Conservation (phyloP, 2,888 invertebrate genomes). For the Hecatera dysodea region DNA sequence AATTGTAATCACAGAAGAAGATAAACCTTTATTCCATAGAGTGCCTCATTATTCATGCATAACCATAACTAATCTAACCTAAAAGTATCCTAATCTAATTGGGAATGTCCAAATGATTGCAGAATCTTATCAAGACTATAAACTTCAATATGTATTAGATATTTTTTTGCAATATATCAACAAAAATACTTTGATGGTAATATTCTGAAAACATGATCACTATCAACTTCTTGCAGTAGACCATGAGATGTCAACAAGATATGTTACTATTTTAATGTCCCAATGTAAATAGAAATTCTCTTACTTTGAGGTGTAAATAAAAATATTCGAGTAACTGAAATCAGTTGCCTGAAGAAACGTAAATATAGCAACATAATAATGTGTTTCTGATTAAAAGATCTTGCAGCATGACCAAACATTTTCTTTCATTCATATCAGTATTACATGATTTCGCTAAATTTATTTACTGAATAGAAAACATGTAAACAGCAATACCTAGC, state of each 20-base stretch:
- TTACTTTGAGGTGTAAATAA: background rate
- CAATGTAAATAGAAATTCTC: conserved; percentile 5
- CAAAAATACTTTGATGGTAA: background rate
- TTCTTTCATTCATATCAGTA: conserved; percentile 16
- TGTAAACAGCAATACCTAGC: background rate
- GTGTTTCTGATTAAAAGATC: conserved; percentile 16
- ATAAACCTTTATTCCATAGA: background rate
- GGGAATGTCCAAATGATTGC: conserved; percentile 16
- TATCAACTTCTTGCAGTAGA: background rate
- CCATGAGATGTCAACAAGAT: conserved; percentile 14
- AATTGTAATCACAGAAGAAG: background rate
- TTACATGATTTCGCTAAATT: conserved; percentile 26
- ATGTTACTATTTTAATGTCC: background rate
- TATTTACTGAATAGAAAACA: conserved; percentile 17
- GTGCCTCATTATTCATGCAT: background rate
- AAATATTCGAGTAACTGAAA: conserved; percentile 1
- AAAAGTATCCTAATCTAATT: conserved; percentile 28
- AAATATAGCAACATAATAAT: conserved; percentile 14
- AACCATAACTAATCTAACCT: conserved; percentile 35
- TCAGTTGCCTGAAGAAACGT: conserved; percentile 5
- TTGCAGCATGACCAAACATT: conserved; percentile 15
- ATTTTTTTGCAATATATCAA: conserved; percentile 23
- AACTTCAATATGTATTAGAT: conserved; percentile 3
- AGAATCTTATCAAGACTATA: conserved; percentile 31
- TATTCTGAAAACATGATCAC: conserved; percentile 6